These are phyloP conservation scores for Microcebus ravelobensis DNA, from an alignment of 2,113 vertebrate species.

Conservation along the genomic window DNA sequence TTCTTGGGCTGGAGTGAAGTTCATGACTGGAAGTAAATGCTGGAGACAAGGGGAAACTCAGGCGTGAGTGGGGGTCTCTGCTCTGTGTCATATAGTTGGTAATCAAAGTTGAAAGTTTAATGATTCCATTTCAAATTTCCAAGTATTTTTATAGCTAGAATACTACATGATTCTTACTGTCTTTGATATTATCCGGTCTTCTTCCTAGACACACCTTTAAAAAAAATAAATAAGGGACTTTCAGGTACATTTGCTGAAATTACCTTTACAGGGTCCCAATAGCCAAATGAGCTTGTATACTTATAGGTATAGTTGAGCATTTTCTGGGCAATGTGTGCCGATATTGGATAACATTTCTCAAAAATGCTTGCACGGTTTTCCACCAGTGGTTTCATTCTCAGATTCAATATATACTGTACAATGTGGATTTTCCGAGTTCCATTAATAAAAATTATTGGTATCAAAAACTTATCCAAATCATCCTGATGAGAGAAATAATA, in stretches of 20 bases:
- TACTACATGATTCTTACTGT: background rate
- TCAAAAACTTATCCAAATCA: constrained; percentile 86
- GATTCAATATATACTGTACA: constrained; percentile 85
- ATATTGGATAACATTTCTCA: constrained; percentile 91
- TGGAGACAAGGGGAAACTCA: background rate
- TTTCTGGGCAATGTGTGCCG: constrained; percentile 86
- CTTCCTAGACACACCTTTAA: background rate
- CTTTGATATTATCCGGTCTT: background rate
- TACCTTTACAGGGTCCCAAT: constrained; percentile 94
- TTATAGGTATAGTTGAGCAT: constrained; percentile 91
- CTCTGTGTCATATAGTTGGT: background rate
- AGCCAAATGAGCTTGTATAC: constrained; percentile 91
- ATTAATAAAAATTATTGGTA: constrained; percentile 85
- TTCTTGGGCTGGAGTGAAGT: background rate
- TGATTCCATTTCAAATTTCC: constrained; percentile 4
- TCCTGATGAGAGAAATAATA: constrained; percentile 86
- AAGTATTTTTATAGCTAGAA: background rate
- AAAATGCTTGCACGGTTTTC: constrained; percentile 93
- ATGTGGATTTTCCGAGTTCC: constrained; percentile 84
- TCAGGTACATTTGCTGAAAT: constrained; percentile 44
- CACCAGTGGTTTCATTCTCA: constrained; percentile 87
- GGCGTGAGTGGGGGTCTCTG: background rate
- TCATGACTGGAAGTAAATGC: background rate
- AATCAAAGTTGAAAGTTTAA: background rate
- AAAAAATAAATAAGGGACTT: background rate